Evolutionary conservation across 1,140 invertebrate genomes (phyloP), one percentile per base, ranked within the genome.

Genomic region (Neoseiulus cucumeris): DNA sequence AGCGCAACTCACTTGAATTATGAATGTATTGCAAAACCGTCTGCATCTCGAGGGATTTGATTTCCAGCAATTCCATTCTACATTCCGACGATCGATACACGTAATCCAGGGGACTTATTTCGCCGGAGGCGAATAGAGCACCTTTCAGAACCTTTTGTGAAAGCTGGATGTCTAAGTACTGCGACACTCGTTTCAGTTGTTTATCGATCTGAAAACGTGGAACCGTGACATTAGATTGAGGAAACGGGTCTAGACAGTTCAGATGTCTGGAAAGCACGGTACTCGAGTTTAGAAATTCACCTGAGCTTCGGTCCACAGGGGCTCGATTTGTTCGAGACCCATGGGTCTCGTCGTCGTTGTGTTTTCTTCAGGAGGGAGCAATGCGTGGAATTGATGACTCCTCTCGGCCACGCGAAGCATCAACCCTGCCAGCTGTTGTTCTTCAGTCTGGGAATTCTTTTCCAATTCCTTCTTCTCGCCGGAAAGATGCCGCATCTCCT

Each of bases 1-100:
- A n/a, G n/a, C n/a, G n/a, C n/a, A 39, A 66, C 69, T 70, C 69
- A 73, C 73, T 68, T 51, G 73, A 76, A 28, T 74, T 73, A 64
- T 76, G 69, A 64, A 79, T 75, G 66, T 78, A 79, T 45, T 77
- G 75, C 14, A 79, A 71, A 66, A 80, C 77, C 65, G 77, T 73
- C 68, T 79, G 76, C 30, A 74, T 69, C 65, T 78, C 76, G 6
- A 68, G 64, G 12, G 70, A 70, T 29, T 72, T 69, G 51, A 72
- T 67, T 25, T 71, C 66, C 64, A 79, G 47, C 12, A 73, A 66
- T 45, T 74, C 65, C 17, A 79, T 69, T 47, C 72, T 70, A 68
- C 75, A 75, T 12, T 72, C 72, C 14, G 79, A 65, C 33, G 72
- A 72, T 51, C 71, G 68, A 66, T 79, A 79, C 6, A 79, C 71